Percentiles rank a stretch among this genome's conserved stretches.
Evolutionary conservation across 1,140 invertebrate species (phyloP).

Genomic region (Bactericera cockerelli): DNA sequence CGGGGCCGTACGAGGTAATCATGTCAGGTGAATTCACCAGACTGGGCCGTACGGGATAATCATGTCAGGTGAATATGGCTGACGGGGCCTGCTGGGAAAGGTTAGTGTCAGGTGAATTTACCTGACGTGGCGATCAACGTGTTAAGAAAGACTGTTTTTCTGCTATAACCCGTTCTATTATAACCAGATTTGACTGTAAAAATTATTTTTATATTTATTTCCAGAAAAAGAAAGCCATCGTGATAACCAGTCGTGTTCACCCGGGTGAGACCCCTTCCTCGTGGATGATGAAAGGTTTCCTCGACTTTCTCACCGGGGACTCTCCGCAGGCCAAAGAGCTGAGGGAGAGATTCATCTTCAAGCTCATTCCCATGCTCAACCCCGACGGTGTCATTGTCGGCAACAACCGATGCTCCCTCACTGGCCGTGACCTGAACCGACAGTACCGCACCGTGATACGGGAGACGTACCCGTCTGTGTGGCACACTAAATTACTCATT

Average conservation of each 20-base stretch:
- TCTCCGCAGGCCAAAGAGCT: constrained; percentile 56
- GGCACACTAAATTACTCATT: constrained; percentile 81
- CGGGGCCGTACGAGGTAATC: too few relatives aligned
- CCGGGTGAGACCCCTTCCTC: constrained; percentile 90
- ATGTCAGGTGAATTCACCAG: too few relatives aligned
- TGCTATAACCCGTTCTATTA: too few relatives aligned
- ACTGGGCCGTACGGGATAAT: too few relatives aligned
- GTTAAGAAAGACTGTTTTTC: too few relatives aligned
- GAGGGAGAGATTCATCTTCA: constrained; percentile 89
- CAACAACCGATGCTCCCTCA: constrained; percentile 75
- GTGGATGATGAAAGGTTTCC: constrained; percentile 92
- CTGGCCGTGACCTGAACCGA: constrained; percentile 73
- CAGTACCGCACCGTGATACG: constrained; percentile 76
- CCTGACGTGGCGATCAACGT: too few relatives aligned
- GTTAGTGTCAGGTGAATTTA: too few relatives aligned
- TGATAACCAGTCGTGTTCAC: constrained; percentile 81
- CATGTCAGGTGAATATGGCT: too few relatives aligned
- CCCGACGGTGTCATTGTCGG: constrained; percentile 92
- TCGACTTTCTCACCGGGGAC: constrained; percentile 78
- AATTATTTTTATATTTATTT: constrained; percentile 17
- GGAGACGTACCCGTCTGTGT: constrained; percentile 82
- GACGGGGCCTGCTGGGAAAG: too few relatives aligned
- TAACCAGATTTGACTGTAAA: not conserved
- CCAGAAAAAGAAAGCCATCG: constrained; percentile 63
- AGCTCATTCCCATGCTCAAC: constrained; percentile 86